A percentile compares a stretch with the other conserved stretches of the same genome.
Evolutionary conservation across 2,888 invertebrate genomes (phyloP).

Genomic region (Dasysyrphus tricinctus): DNA sequence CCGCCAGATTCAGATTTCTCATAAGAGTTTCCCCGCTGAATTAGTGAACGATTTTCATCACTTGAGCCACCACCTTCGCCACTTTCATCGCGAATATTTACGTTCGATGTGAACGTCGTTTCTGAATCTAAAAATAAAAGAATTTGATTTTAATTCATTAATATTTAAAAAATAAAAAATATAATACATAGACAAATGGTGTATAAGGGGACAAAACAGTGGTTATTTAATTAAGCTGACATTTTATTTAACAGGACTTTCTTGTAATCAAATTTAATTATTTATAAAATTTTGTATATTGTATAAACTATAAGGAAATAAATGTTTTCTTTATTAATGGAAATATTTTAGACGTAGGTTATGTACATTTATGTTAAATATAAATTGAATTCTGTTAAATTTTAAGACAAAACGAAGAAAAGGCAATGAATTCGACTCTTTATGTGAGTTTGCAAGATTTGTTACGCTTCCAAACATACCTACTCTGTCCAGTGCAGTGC

Average conservation of each 20-base stretch:
- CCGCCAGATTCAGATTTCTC: slow-evolving; percentile 78
- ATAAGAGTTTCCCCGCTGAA: slow-evolving; percentile 80
- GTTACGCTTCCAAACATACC: too few relatives aligned
- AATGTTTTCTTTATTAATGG: too few relatives aligned
- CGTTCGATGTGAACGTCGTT: slow-evolving; percentile 82
- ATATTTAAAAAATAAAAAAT: background rate
- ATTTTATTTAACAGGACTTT: background rate
- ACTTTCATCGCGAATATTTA: slow-evolving; percentile 78
- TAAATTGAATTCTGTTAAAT: too few relatives aligned
- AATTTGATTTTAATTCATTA: background rate
- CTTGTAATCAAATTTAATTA: too few relatives aligned
- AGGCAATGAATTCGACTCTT: too few relatives aligned
- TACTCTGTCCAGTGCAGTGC: too few relatives aligned
- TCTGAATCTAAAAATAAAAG: slow-evolving; percentile 80
- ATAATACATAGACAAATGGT: background rate
- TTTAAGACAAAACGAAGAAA: too few relatives aligned
- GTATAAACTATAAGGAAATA: too few relatives aligned
- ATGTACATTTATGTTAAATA: too few relatives aligned
- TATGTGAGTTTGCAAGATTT: too few relatives aligned
- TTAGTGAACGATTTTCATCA: slow-evolving; percentile 82
- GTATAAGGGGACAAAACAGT: background rate
- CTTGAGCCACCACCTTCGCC: slow-evolving; percentile 79
- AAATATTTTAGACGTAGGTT: too few relatives aligned
- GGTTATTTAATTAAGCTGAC: background rate
- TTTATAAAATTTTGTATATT: too few relatives aligned